These are phyloP conservation scores for Nemapogon koenigi DNA, from an alignment of 2,888 invertebrate species.

Conservation along the genomic window DNA sequence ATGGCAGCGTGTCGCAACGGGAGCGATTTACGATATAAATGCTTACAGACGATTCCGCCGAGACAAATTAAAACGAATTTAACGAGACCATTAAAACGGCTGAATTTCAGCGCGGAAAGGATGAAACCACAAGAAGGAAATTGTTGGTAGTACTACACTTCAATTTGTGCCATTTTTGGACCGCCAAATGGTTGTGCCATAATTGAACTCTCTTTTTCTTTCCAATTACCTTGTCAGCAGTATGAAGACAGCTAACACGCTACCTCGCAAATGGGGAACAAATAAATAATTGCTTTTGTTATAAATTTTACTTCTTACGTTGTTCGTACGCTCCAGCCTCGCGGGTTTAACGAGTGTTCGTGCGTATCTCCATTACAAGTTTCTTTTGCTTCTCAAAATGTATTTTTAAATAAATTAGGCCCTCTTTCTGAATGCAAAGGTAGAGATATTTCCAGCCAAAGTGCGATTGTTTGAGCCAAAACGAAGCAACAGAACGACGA, in stretches of 20 bases:
- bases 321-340: no score
- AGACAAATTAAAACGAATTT: constrained; percentile 30
- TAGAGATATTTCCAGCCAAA: no score
- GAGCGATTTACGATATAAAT: not conserved
- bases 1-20: no score
- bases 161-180: constrained; percentile 9
- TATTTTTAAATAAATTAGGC: no score
- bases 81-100: constrained; percentile 38
- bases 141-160: not conserved
- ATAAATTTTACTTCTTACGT: no score
- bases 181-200: constrained; percentile 20
- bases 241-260: not conserved
- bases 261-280: not conserved
- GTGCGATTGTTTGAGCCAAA: no score
- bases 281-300: no score
- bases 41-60: constrained; percentile 1
- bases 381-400: no score
- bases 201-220: constrained; percentile 38
- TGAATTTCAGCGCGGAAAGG: constrained; percentile 25
- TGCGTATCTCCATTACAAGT: no score
- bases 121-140: constrained; percentile 25
- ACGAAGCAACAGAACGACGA: no score
- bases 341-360: no score
- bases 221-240: constrained; percentile 39
- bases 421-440: no score